Base-by-base conservation (phyloP, 2,888 invertebrate species). In the Leucozona laternaria region DNA sequence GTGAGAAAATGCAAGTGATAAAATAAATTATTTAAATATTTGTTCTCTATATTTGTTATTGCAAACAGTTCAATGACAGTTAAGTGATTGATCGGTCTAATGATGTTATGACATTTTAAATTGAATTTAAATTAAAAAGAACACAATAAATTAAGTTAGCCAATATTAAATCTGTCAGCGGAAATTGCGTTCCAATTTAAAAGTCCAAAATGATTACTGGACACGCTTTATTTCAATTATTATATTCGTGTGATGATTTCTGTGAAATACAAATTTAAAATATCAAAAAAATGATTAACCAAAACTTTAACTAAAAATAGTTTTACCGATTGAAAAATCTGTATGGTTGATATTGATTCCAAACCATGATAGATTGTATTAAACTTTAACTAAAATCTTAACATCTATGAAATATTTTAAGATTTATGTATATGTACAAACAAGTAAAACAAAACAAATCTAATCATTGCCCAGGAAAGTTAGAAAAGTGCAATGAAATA, bases 61-160 rank as follows among this genome's bases (percentile, higher is more conserved):
- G 17, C 17, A n/a, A 25, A 31, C 1, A 66, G 13, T 48, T 48
- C 8, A 48, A 4, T 66, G 48, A 48, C 17, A 31, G 28, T 66
- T 17, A 11, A 43, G 31, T 48, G 48, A 34, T 66, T 31, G 48
- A 68, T 60, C 25, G 40, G 22, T 50, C 11, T 6, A 31, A 28
- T 50, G 40, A 66, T 28, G 60, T 50, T 40, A 10, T 73, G 77
- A 68, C 50, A 20, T 58, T 20, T 28, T 20, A 11, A 62, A 34
- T 53, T 79, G 45, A 79, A 20, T 71, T 28, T 40, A 20, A 66
- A 31, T 48, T 48, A 20, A 66, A 48, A 48, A 15, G 31, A 48
- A 20, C 20, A 31, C 5, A 66, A 48, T 15, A 66, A 62, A 40
- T 48, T 2, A 15, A 20, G 8, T 48, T 66, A 48, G 66, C 7